A percentile compares a stretch with the other conserved stretches of the same genome.
Evolutionary conservation across 2,113 vertebrate species (phyloP).

Genomic region (Pterocles orientalis): DNA sequence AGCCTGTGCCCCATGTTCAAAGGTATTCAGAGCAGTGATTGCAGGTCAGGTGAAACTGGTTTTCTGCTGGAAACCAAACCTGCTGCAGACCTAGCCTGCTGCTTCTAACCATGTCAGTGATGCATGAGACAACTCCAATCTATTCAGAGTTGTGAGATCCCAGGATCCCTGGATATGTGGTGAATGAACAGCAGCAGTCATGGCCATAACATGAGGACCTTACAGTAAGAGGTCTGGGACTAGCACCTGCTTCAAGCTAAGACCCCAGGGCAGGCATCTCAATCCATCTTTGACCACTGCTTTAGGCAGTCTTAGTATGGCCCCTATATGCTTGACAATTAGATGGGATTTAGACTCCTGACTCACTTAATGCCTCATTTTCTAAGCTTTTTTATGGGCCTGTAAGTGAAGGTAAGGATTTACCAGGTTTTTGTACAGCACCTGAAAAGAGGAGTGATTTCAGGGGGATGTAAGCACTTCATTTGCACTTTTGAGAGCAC

Average conservation of each 20-base stretch:
- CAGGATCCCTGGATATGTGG: background rate
- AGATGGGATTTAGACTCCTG: background rate
- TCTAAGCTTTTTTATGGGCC: background rate
- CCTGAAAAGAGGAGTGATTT: background rate
- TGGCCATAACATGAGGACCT: accelerated
- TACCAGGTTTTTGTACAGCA: background rate
- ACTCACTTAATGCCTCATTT: background rate
- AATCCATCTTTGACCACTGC: background rate
- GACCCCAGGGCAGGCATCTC: background rate
- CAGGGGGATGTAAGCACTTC: background rate
- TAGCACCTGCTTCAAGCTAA: background rate
- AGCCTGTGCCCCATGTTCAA: background rate
- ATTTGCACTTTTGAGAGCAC: background rate
- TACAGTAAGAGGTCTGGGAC: background rate
- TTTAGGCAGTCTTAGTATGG: background rate
- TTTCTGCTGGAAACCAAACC: background rate
- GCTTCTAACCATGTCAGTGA: background rate
- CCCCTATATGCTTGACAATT: accelerated
- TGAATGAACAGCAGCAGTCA: background rate
- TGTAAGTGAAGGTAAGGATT: background rate
- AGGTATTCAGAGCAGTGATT: accelerated
- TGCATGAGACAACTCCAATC: background rate
- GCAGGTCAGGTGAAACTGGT: accelerated
- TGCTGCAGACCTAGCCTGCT: background rate
- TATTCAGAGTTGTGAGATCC: background rate